Conservation (phyloP, 2,797 vertebrate species). For the Enteromius thamalakanensis region DNA sequence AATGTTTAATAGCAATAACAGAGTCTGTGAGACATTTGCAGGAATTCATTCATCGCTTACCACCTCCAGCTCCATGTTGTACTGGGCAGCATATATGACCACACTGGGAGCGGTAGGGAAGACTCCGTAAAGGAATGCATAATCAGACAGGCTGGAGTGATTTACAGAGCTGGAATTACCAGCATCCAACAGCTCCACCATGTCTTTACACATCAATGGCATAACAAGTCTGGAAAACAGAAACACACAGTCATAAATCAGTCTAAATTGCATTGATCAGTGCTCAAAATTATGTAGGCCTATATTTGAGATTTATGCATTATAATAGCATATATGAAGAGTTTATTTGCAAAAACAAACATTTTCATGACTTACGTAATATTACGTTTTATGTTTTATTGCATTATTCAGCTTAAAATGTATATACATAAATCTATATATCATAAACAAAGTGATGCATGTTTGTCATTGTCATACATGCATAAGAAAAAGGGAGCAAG, state of each 20-base stretch:
- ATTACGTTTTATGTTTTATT: no score
- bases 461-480: not conserved
- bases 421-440: no score
- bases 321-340: not conserved
- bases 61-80: conserved; percentile 97
- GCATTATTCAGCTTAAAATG: no score
- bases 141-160: conserved; percentile 95
- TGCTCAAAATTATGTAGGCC: not conserved
- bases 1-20: not conserved
- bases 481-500: not conserved
- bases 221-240: conserved; percentile 83
- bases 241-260: not conserved
- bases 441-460: not conserved
- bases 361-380: no score
- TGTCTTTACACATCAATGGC: conserved; percentile 94
- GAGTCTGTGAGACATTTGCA: not conserved
- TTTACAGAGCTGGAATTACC: conserved; percentile 80
- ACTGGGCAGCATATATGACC: conserved; percentile 93
- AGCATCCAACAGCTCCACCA: conserved; percentile 91
- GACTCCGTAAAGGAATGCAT: conserved; percentile 95
- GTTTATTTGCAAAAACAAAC: no score
- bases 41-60: conserved; percentile 73
- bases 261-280: not conserved
- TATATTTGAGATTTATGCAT: not conserved
- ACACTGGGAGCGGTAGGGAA: conserved; percentile 96